A percentile compares a stretch with the other conserved stretches of the same genome.
Conservation (phyloP, 2,888 invertebrate species). For the Acheta domesticus region DNA sequence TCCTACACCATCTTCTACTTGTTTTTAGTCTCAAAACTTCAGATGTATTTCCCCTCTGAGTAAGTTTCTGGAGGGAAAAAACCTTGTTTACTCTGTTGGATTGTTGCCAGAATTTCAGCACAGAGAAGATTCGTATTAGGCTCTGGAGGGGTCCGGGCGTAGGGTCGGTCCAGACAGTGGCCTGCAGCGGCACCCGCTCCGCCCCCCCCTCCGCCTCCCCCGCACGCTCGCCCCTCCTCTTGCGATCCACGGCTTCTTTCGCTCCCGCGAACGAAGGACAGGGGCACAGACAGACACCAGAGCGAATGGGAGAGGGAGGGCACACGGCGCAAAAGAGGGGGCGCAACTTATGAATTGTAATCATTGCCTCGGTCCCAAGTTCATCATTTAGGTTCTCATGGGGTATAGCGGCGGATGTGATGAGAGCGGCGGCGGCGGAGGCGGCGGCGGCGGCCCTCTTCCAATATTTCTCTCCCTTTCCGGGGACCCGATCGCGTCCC, state of each 20-base stretch:
- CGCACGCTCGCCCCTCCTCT: not conserved
- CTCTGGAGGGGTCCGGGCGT: not conserved
- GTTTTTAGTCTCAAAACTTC: not conserved
- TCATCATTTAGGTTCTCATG: constrained; percentile 5
- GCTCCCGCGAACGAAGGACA: not conserved
- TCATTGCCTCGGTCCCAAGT: not conserved
- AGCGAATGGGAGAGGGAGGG: not conserved
- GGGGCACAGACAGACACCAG: not conserved
- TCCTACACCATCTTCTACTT: not conserved
- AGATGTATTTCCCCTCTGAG: not conserved
- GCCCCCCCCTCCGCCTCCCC: too few relatives aligned
- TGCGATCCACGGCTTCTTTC: not conserved
- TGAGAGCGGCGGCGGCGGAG: not conserved
- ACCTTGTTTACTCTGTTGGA: not conserved
- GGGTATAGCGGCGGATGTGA: not conserved
- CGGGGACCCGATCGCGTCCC: not conserved
- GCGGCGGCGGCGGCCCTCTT: too few relatives aligned
- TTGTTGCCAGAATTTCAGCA: not conserved
- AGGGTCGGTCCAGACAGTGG: not conserved
- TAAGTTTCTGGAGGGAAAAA: not conserved
- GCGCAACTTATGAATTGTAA: not conserved
- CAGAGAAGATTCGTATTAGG: not conserved
- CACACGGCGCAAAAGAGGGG: not conserved
- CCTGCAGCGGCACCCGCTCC: too few relatives aligned
- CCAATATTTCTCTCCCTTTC: too few relatives aligned